These are phyloP conservation scores for Hassar affinis DNA, from an alignment of 2,113 vertebrate species.

Conservation along the genomic window DNA sequence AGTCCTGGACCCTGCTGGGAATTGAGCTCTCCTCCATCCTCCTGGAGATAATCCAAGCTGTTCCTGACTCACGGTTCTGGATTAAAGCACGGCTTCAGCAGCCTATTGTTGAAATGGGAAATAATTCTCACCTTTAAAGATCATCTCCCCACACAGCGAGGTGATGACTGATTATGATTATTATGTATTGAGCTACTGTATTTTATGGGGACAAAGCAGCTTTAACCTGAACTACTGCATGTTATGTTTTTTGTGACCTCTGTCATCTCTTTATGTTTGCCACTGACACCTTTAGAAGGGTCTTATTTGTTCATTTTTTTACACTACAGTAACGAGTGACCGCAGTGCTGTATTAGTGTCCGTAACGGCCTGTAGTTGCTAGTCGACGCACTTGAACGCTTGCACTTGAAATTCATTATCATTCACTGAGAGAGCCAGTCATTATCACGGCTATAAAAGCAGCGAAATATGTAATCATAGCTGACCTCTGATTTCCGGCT, in stretches of 20 bases:
- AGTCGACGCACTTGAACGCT: constrained; percentile 22
- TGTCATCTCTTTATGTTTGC: neutral
- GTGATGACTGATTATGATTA: neutral
- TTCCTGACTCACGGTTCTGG: neutral
- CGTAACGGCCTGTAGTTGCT: constrained; percentile 19
- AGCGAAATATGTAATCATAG: constrained; percentile 40
- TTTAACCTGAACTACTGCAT: neutral
- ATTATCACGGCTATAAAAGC: constrained; percentile 38
- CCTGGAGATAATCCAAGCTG: constrained; percentile 1
- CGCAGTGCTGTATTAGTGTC: constrained; percentile 7
- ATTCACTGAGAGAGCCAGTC: constrained; percentile 18
- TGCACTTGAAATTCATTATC: constrained; percentile 46
- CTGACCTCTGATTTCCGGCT: constrained; percentile 43
- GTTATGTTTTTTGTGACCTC: neutral
- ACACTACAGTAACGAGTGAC: neutral
- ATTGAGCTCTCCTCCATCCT: constrained; percentile 11
- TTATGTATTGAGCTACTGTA: neutral
- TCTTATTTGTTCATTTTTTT: neutral
- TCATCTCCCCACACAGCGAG: neutral
- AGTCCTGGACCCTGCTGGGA: constrained; percentile 12
- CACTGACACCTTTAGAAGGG: neutral
- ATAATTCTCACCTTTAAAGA: constrained; percentile 23
- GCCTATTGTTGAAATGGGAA: neutral
- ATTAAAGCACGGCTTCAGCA: neutral
- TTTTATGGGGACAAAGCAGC: neutral